Base-by-base conservation (phyloP, 2,797 vertebrate genomes). In the Pterois miles region DNA sequence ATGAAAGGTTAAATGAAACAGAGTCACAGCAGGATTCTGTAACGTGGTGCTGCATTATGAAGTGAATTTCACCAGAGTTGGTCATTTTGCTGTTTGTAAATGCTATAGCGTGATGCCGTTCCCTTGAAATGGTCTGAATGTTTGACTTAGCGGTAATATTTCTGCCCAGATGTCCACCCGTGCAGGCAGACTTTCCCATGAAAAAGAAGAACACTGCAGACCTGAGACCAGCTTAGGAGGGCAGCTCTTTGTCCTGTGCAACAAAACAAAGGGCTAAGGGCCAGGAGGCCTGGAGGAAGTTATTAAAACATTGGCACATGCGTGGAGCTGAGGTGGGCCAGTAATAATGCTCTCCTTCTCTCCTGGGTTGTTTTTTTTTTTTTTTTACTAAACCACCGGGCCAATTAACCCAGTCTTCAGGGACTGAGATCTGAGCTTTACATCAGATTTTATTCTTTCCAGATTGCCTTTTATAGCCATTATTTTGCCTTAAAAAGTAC, bases 1-100 rank as follows among this genome's bases (percentile, higher is more conserved):
- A 97, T 96, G 96, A 97, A 96, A 97, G 96, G 96, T 98, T 97
- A 97, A 97, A 96, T 74, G 81, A 86, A 89, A 84, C 81, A 67
- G 96, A 97, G 97, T 97, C 96, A 94, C 95, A 96, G 96, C 94
- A 95, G 96, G 88, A 78, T 74, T 81, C 59, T 23, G 70, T 76
- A 74, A 84, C 58, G 53, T 29, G 46, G 31, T 56, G 62, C 34
- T 59, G 38, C 59, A 48, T 71, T 64, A 59, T 64, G 74, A 76
- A 59, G 29, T 72, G 48, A 36, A 34, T 75, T 80, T 75, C 4
- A 8, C 12, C 65, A 5, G 3, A 36, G 78, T 81, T 62, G 81
- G 65, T 75, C 78, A 65, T 72, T 86, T 80, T 20, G 50, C 65
- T 43, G 12, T 83, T 78, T 78, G n/a, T 34, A 54, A 54, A 46